Evolutionary conservation across 2,888 invertebrate genomes (phyloP).

Genomic region (Altica lythri): DNA sequence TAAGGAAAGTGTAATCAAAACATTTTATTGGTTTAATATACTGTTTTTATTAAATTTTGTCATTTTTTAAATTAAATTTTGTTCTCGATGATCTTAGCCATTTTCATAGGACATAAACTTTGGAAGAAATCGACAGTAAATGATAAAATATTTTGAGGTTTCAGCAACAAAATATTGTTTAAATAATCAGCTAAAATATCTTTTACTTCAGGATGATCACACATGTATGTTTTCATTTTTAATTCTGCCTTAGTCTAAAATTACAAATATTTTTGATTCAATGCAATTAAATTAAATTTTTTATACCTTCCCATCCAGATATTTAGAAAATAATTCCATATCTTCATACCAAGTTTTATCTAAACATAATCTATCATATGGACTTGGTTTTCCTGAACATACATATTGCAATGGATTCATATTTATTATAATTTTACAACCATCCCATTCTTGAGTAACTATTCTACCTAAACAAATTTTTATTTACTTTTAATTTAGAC

Average conservation of each 20-base stretch:
- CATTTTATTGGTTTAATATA: background rate
- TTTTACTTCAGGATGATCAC: constrained; percentile 63
- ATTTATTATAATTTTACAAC: constrained; percentile 62
- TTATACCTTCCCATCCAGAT: constrained; percentile 65
- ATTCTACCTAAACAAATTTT: constrained; percentile 58
- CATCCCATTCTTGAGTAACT: constrained; percentile 67
- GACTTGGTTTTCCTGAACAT: constrained; percentile 39
- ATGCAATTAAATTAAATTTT: background rate
- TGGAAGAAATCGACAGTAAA: constrained; percentile 65
- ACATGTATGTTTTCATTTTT: constrained; percentile 63
- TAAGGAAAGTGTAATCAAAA: background rate
- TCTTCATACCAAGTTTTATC: constrained; percentile 64
- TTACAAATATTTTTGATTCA: constrained; percentile 7
- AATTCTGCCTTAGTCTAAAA: constrained; percentile 58
- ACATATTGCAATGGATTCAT: constrained; percentile 61
- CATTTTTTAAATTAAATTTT: background rate
- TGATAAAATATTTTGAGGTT: constrained; percentile 62
- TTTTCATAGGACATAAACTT: constrained; percentile 57
- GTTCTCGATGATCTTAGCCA: constrained; percentile 47
- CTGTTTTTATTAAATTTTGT: background rate
- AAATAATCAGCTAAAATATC: constrained; percentile 65
- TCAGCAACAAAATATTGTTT: constrained; percentile 63
- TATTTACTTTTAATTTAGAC: too few relatives aligned
- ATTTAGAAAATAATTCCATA: constrained; percentile 65
- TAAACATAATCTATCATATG: constrained; percentile 55